Conservation (phyloP, 2,113 vertebrate species). For the Oostethus manadensis region DNA sequence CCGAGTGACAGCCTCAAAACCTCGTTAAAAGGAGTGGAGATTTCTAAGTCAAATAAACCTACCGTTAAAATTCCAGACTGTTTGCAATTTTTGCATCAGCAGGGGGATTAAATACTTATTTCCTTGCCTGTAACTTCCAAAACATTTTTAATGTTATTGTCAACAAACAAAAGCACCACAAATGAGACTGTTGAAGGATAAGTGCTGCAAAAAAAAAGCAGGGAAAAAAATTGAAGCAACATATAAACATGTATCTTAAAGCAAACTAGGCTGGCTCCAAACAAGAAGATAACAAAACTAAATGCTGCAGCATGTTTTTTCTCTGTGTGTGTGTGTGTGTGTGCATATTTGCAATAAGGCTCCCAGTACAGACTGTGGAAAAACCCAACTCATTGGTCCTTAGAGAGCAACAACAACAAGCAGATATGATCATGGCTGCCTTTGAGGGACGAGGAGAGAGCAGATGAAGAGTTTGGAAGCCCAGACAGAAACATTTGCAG, state of each 20-base stretch:
- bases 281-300: conserved; percentile 36
- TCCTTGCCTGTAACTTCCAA: no score
- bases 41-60: no score
- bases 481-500: conserved; percentile 67
- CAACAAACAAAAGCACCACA: no score
- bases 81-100: no score
- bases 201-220: conserved; percentile 41
- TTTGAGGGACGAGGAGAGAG: conserved; percentile 41
- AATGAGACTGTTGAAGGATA: conserved; percentile 13
- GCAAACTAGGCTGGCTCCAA: conserved; percentile 42
- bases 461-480: conserved; percentile 59
- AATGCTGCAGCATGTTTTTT: conserved; percentile 2
- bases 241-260: conserved; percentile 51
- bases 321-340: conserved; percentile 4
- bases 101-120: no score
- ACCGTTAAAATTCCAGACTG: no score
- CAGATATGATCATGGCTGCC: conserved; percentile 64
- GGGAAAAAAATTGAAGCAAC: conserved; percentile 56
- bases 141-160: conserved; percentile 12
- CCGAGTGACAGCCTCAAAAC: no score
- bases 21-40: no score
- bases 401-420: conserved; percentile 46
- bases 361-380: conserved; percentile 41
- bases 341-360: conserved; percentile 16
- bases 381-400: conserved; percentile 40